Conservation (phyloP, 2,888 invertebrate species). For the Agrochola circellaris region DNA sequence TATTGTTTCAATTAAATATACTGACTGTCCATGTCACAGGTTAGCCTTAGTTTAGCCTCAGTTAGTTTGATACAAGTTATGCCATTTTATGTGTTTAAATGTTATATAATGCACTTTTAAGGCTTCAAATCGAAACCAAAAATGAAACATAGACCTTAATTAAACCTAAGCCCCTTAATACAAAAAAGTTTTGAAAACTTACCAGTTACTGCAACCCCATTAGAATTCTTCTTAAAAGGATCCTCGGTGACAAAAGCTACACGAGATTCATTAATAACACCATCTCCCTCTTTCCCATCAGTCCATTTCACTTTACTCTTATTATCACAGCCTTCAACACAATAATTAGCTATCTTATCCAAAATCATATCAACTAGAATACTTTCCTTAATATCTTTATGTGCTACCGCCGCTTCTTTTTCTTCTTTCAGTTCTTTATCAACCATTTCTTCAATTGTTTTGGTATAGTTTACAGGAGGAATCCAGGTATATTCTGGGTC, state of each 20-base stretch:
- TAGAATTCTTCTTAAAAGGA: constrained; percentile 52
- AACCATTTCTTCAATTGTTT: constrained; percentile 74
- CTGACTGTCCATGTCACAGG: neutral
- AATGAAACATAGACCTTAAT: neutral
- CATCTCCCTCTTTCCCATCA: constrained; percentile 4
- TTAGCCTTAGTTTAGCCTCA: neutral
- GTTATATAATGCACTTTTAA: neutral
- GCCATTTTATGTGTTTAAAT: neutral
- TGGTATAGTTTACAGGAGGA: constrained; percentile 76
- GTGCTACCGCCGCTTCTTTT: constrained; percentile 34
- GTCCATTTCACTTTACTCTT: constrained; percentile 31
- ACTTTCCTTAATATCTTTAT: constrained; percentile 59
- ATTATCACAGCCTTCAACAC: constrained; percentile 51
- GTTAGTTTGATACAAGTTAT: neutral
- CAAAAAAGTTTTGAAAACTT: neutral
- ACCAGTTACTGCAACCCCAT: constrained; percentile 39
- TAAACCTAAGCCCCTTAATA: neutral
- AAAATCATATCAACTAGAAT: constrained; percentile 69
- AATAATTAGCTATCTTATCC: constrained; percentile 59
- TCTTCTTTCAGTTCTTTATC: constrained; percentile 72
- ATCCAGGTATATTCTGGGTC: constrained; percentile 77
- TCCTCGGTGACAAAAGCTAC: constrained; percentile 57
- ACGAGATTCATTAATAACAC: constrained; percentile 19
- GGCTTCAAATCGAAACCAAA: neutral
- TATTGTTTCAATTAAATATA: neutral